A percentile compares a stretch with the other conserved stretches of the same genome.
phyloP scores from a whole-genome alignment of 1,140 invertebrate species.

The Pachyrhynchus sulphureomaculatus region DNA sequence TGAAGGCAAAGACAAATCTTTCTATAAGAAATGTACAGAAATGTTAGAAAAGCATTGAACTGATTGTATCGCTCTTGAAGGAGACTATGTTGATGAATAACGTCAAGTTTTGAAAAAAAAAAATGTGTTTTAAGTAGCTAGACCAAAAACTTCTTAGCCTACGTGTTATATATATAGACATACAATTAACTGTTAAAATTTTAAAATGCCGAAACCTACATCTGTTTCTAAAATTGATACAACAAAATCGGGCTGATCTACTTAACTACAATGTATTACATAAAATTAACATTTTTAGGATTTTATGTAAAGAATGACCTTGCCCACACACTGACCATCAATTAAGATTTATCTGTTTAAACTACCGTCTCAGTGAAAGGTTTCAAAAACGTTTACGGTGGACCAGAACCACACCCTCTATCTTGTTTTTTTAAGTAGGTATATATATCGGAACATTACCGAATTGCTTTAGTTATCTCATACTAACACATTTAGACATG shows the following conservation, averaged over 20 bases:
- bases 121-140: no score
- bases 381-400: not conserved
- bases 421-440: conserved; percentile 3
- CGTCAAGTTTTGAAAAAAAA: no score
- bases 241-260: not conserved
- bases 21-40: no score
- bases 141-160: no score
- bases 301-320: conserved; percentile 8
- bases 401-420: conserved; percentile 20
- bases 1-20: no score
- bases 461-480: conserved; percentile 11
- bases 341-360: conserved; percentile 2
- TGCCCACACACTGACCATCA: conserved; percentile 19
- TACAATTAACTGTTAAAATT: no score
- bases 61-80: no score
- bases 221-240: not conserved
- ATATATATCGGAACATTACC: conserved; percentile 10
- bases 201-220: no score
- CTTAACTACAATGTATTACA: conserved; percentile 5
- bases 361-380: conserved; percentile 17
- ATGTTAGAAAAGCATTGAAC: no score
- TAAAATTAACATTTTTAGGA: conserved; percentile 19
- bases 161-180: no score
- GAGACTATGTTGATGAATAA: no score
- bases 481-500: conserved; percentile 21